A percentile compares a stretch with the other conserved stretches of the same genome.
These are phyloP conservation scores for Didymodactylos carnosus DNA, from an alignment of 2,888 invertebrate species.

Conservation along the genomic window DNA sequence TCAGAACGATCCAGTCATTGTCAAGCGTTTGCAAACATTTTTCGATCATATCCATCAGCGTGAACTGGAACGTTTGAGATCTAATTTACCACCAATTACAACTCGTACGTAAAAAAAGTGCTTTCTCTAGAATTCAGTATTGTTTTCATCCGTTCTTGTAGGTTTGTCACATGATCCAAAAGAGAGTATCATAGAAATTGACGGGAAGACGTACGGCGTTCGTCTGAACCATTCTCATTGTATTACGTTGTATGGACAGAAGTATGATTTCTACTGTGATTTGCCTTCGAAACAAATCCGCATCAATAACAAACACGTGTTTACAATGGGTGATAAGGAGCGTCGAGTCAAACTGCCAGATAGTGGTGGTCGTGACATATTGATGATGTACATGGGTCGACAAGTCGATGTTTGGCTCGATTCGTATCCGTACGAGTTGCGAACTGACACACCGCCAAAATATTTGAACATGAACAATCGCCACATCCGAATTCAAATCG, in stretches of 20 bases:
- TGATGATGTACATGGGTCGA: constrained; percentile 9
- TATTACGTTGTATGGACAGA: constrained; percentile 2
- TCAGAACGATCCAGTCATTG: background rate
- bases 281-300: background rate
- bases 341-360: constrained; percentile 1
- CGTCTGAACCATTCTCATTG: background rate
- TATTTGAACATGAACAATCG: constrained; percentile 3
- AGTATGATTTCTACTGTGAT: constrained; percentile 6
- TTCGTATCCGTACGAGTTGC: background rate
- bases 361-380: background rate
- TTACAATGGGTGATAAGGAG: constrained; percentile 9
- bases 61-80: background rate
- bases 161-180: background rate
- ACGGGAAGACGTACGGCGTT: constrained; percentile 1
- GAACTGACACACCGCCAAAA: constrained; percentile 7
- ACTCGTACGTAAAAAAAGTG: too few species aligned
- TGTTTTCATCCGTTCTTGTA: background rate
- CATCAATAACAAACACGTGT: background rate
- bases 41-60: background rate
- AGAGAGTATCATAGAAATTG: background rate
- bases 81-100: too few species aligned
- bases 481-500: constrained; percentile 2
- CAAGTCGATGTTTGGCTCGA: constrained; percentile 4
- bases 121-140: too few species aligned
- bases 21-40: too few species aligned